phyloP scores from a whole-genome alignment of 2,797 vertebrate genomes.

The Fringilla coelebs region DNA sequence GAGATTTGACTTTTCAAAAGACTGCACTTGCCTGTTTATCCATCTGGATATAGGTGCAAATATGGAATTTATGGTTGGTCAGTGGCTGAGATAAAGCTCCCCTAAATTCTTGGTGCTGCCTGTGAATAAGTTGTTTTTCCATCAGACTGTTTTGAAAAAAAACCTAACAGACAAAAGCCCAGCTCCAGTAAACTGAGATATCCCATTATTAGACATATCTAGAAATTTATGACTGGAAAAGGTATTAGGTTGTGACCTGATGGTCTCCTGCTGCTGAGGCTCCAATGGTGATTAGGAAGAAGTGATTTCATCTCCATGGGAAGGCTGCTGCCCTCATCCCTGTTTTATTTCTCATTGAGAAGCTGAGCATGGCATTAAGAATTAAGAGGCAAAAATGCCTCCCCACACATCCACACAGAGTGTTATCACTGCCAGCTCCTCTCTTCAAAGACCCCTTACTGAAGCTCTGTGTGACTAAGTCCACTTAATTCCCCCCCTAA shows the following conservation, averaged over 20 bases:
- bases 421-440: not conserved
- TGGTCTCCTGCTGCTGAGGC: slow-evolving; percentile 39
- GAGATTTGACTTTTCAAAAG: slow-evolving; percentile 28
- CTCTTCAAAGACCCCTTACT: slow-evolving; percentile 50
- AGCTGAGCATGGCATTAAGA: not conserved
- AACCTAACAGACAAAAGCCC: not conserved
- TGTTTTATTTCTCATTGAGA: not conserved
- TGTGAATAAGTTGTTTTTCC: slow-evolving; percentile 42
- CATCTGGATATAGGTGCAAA: slow-evolving; percentile 42
- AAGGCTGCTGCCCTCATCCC: slow-evolving; percentile 8
- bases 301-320: slow-evolving; percentile 37
- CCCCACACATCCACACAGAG: not conserved
- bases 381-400: slow-evolving; percentile 1
- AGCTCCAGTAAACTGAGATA: slow-evolving; percentile 70
- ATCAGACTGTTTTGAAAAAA: slow-evolving; percentile 59
- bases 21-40: slow-evolving; percentile 42
- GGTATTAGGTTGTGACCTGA: slow-evolving; percentile 56
- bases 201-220: slow-evolving; percentile 54
- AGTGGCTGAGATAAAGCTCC: slow-evolving; percentile 31
- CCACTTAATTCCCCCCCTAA: slow-evolving; percentile 15
- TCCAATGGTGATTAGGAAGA: slow-evolving; percentile 54
- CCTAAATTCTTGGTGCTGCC: slow-evolving; percentile 43
- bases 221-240: slow-evolving; percentile 48
- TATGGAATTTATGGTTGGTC: slow-evolving; percentile 31
- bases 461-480: slow-evolving; percentile 41